Base-by-base conservation (phyloP, 2,888 invertebrate genomes). In the Synergus laeviventris region DNA sequence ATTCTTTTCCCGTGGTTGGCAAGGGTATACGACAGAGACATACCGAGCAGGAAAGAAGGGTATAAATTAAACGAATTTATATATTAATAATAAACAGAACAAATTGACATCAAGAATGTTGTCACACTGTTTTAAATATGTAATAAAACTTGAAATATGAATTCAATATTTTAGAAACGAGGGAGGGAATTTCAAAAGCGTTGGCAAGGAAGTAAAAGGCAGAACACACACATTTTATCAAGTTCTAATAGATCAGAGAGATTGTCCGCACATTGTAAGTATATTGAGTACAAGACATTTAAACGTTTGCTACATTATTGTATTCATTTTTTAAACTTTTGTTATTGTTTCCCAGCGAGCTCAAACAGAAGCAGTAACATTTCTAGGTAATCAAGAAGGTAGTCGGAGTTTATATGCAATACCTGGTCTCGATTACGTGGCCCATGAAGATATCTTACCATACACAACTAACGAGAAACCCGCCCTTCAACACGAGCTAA, bases 281-380 rank as follows among this genome's bases (percentile, higher is more conserved):
- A 78, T 64, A 77, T 59, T 54, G 21, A 61, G 73, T 39, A 64
- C 18, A 21, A 62, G 36, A 39, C 14, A 62, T 39, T 38, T 3
- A n/a, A 36, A 39, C 5, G 39, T 59, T 5, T 9, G 91, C 24
- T 78, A 7, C 8, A 18, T 8, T 14, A n/a, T n/a, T 16, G 21
- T 7, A 8, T 64, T 70, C 42, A 21, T 76, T 62, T 76, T 36
- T 64, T 64, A 45, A 62, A 62, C 8, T 42, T 45, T 45, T 74
- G 24, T 60, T 66, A 56, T 73, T 61, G 64, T 80, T 62, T 49
- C 76, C 18, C 88, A 97, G 98, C 94, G 98, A 86, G 98, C 99
- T n/a, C 99, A 98, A 92, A 97, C 98, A 4, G 98, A 99, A 92
- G 97, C 98, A 7, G 99, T 99, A 1, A 99, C 99, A 0, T 99